Evolutionary conservation across 2,888 invertebrate species (phyloP).

Genomic region (Xanthostigma xanthostigma): DNA sequence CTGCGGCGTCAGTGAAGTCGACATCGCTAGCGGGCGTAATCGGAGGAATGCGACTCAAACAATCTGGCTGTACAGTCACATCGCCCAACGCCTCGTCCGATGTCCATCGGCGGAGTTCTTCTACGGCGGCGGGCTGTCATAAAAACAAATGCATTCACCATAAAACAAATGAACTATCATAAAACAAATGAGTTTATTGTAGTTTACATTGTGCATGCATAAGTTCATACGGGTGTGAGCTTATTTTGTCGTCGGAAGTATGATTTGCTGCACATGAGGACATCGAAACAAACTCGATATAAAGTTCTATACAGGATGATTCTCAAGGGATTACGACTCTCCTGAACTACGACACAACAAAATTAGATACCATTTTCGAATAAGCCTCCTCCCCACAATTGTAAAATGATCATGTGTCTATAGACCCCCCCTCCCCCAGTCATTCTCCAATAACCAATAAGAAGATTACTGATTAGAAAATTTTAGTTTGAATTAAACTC

Average conservation of each 20-base stretch:
- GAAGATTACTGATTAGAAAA: too few species aligned
- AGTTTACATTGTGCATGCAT: not conserved
- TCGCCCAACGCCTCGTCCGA: constrained; percentile 70
- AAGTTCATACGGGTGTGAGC: not conserved
- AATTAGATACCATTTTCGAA: too few species aligned
- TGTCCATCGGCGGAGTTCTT: constrained; percentile 71
- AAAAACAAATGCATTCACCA: constrained; percentile 4
- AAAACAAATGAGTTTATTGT: not conserved
- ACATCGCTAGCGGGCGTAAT: constrained; percentile 31
- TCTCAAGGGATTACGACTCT: too few species aligned
- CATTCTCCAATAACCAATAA: too few species aligned
- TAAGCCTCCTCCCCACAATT: too few species aligned
- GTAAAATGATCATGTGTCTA: too few species aligned
- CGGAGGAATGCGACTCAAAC: constrained; percentile 53
- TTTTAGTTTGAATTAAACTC: too few species aligned
- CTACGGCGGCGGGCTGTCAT: constrained; percentile 64
- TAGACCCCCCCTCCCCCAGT: too few species aligned
- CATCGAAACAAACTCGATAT: too few species aligned
- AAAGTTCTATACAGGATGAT: too few species aligned
- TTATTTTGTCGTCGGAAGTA: not conserved
- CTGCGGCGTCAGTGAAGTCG: constrained; percentile 29
- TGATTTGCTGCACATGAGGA: too few species aligned
- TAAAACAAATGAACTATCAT: not conserved
- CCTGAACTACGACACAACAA: too few species aligned
- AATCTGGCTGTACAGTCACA: constrained; percentile 64